phyloP scores from a whole-genome alignment of 1,140 invertebrate genomes.

The Zaprionus lachaisei region DNA sequence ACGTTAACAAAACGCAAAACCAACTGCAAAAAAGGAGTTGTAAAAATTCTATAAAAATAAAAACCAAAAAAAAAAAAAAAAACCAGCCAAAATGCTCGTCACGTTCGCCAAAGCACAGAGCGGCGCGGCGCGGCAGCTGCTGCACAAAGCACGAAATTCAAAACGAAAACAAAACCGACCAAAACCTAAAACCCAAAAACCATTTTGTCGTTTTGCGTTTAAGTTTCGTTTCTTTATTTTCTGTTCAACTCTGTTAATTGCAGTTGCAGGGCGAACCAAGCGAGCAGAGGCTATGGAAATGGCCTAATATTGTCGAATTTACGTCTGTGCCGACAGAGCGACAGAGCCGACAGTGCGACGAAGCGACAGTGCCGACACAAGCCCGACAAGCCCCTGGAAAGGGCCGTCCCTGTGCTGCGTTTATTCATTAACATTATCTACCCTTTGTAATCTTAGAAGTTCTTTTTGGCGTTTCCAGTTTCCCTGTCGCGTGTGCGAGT shows the following conservation, averaged over 20 bases:
- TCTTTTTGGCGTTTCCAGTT: conserved; percentile 62
- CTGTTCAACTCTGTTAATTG: conserved; percentile 67
- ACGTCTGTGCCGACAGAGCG: conserved; percentile 40
- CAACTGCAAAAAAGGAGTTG: conserved; percentile 44
- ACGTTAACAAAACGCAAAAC: conserved; percentile 35
- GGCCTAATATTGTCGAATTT: conserved; percentile 81
- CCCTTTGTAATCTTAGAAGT: conserved; percentile 71
- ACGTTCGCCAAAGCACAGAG: conserved; percentile 45
- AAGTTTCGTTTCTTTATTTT: background rate
- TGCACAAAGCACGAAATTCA: conserved; percentile 35
- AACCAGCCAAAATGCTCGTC: conserved; percentile 67
- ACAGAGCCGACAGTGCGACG: background rate
- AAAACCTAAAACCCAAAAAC: conserved; percentile 25
- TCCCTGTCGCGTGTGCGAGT: conserved; percentile 31
- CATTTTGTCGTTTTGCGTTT: conserved; percentile 43
- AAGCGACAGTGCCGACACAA: background rate
- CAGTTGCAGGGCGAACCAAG: conserved; percentile 38
- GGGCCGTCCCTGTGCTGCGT: conserved; percentile 37
- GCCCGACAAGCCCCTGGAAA: conserved; percentile 22
- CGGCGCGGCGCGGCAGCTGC: conserved; percentile 51
- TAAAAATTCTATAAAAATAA: conserved; percentile 65
- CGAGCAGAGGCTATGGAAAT: conserved; percentile 43
- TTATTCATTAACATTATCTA: conserved; percentile 81
- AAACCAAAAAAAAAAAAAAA: conserved; percentile 35
- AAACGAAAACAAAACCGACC: conserved; percentile 23